Evolutionary conservation across 1,140 invertebrate species (phyloP).

Genomic region (Procambarus clarkii): DNA sequence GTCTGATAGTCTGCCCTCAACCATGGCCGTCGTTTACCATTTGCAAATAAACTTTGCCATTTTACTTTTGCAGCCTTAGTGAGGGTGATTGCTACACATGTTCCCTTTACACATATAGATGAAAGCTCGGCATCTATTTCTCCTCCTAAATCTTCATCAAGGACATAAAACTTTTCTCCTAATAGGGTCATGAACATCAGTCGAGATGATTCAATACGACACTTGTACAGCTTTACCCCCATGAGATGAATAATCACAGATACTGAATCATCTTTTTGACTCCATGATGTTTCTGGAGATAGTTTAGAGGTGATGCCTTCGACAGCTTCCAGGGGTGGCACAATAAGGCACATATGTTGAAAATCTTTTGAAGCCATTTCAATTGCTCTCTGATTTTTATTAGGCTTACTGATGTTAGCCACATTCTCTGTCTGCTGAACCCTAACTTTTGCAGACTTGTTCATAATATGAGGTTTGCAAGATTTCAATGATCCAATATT

Average conservation of each 20-base stretch:
- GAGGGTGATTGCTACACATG: too few relatives aligned
- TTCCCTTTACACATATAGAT: too few relatives aligned
- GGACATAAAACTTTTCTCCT: too few relatives aligned
- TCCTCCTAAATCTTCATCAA: too few relatives aligned
- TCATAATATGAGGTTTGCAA: neutral
- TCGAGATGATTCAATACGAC: neutral
- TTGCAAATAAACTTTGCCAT: too few relatives aligned
- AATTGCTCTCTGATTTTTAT: neutral
- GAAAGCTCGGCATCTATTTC: too few relatives aligned
- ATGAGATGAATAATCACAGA: neutral
- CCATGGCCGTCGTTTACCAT: too few relatives aligned
- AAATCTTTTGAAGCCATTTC: neutral
- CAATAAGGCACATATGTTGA: neutral
- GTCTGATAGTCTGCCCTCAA: too few relatives aligned
- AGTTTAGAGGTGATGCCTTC: neutral
- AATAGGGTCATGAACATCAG: neutral
- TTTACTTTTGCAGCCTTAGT: too few relatives aligned
- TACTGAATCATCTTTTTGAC: neutral
- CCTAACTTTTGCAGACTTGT: neutral
- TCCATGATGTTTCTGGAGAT: neutral
- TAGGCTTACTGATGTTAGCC: too few relatives aligned
- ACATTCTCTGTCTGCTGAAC: neutral
- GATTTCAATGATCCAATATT: neutral
- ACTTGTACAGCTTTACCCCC: neutral
- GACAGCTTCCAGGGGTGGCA: neutral